These are phyloP conservation scores for Volucella zonaria DNA, from an alignment of 2,888 invertebrate species.

Conservation along the genomic window DNA sequence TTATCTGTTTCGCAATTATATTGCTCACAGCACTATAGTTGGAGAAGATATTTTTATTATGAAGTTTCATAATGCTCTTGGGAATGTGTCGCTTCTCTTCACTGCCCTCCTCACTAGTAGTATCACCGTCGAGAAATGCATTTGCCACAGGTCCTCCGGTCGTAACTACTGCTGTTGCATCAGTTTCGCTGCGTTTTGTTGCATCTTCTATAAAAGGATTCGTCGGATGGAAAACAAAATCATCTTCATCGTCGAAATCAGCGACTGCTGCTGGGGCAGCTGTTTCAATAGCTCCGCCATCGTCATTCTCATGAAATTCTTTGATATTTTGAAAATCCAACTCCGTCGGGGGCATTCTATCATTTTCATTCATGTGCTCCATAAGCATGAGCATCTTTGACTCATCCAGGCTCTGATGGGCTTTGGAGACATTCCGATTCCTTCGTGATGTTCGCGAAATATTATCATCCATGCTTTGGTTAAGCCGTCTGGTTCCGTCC, in stretches of 20 bases:
- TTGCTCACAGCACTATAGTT: conserved; percentile 79
- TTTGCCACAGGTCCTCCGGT: conserved; percentile 9
- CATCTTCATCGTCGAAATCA: conserved; percentile 50
- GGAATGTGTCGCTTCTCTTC: conserved; percentile 55
- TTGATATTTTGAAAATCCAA: conserved; percentile 43
- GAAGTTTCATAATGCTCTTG: conserved; percentile 77
- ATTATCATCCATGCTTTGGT: conserved; percentile 90
- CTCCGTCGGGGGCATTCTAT: conserved; percentile 34
- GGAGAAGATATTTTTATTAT: conserved; percentile 79
- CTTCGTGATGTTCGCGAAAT: conserved; percentile 79
- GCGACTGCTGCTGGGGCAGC: background rate
- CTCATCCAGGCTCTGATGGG: conserved; percentile 88
- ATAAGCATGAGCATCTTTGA: conserved; percentile 82
- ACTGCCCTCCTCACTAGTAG: conserved; percentile 47
- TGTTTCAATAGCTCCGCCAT: conserved; percentile 1
- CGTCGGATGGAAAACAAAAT: conserved; percentile 80
- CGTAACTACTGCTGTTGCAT: background rate
- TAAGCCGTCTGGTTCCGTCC: conserved; percentile 86
- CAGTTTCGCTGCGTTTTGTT: conserved; percentile 47
- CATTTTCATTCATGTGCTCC: conserved; percentile 76
- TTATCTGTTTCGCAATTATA: conserved; percentile 80
- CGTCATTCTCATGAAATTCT: conserved; percentile 45
- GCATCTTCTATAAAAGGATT: conserved; percentile 81
- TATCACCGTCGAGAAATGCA: conserved; percentile 60
- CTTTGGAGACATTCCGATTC: conserved; percentile 84